Base-by-base conservation (phyloP, 2,113 vertebrate genomes). In the Macroglossus sobrinus region DNA sequence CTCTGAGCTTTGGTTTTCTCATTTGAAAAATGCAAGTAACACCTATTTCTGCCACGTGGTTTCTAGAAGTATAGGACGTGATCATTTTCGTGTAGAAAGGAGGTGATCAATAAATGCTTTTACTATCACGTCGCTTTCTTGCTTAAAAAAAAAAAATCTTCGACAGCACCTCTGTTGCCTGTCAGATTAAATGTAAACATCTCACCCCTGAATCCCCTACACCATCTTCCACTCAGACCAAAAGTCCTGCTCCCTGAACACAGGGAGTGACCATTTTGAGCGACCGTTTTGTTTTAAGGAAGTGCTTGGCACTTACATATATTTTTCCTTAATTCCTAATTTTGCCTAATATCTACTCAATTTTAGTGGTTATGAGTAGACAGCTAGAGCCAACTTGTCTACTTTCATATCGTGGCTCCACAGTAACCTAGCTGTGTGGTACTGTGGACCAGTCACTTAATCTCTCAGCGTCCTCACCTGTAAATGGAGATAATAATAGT, bases 1-100 rank as follows among this genome's bases (percentile, higher is more conserved):
- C 69, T 28, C 28, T 69, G 50, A 72, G 30, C 35, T 84, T 84
- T 28, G 47, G 15, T 95, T 96, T 96, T 81, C 89, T 91, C 53
- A n/a, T 72, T 79, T 92, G 53, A 93, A 94, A 93, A 94, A 93
- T 84, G 13, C 21, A 84, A 84, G 55, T 66, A 59, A 74, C 40
- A 61, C 19, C 9, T 80, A 59, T 45, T 81, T 68, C 82, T 84
- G n/a, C 76, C 69, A 69, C 84, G 7, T 50, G 55, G 4, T 94
- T 87, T 38, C 78, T 92, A 59, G 35, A 92, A 72, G 40, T 85
- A 55, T n/a, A 35, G 45, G 45, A 78, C 47, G 57, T 79, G 59
- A 82, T 78, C 14, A 18, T 89, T 75, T 53, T 90, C 26, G 50
- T 79, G 74, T 82, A 26, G 43, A 89, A 75, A 93, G 78, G 33